Conservation (phyloP, 2,113 vertebrate genomes). For the Lophura nycthemera region DNA sequence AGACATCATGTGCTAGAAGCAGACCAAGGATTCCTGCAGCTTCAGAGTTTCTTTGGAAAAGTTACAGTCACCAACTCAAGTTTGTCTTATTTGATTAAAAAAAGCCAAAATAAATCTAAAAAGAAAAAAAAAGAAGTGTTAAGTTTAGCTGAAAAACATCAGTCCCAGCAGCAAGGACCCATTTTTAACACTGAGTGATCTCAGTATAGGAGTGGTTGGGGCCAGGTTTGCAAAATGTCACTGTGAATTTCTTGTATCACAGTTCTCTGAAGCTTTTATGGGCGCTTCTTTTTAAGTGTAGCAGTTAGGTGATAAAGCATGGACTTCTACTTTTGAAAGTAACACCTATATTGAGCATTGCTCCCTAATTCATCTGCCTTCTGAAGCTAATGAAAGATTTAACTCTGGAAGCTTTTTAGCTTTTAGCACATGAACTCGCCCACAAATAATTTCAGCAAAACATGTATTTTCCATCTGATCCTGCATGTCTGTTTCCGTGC, state of each 20-base stretch:
- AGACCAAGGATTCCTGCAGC: neutral
- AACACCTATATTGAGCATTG: constrained; percentile 52
- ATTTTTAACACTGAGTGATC: neutral
- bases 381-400: constrained; percentile 74
- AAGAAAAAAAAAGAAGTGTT: neutral
- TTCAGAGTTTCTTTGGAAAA: neutral
- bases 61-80: neutral
- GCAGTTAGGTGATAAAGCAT: neutral
- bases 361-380: constrained; percentile 34
- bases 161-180: neutral
- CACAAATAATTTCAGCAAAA: constrained; percentile 52
- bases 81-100: neutral
- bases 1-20: neutral
- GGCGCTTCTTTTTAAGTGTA: neutral
- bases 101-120: neutral
- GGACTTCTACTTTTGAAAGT: constrained; percentile 3
- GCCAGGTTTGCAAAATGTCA: neutral
- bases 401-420: constrained; percentile 61
- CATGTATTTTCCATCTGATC: constrained; percentile 1
- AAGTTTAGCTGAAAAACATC: neutral
- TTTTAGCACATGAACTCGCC: constrained; percentile 47
- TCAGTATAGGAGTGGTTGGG: neutral
- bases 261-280: neutral
- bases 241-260: neutral
- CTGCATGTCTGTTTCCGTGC: neutral